Evolutionary conservation across 1,140 invertebrate genomes (phyloP).

Genomic region (Uloborus diversus): DNA sequence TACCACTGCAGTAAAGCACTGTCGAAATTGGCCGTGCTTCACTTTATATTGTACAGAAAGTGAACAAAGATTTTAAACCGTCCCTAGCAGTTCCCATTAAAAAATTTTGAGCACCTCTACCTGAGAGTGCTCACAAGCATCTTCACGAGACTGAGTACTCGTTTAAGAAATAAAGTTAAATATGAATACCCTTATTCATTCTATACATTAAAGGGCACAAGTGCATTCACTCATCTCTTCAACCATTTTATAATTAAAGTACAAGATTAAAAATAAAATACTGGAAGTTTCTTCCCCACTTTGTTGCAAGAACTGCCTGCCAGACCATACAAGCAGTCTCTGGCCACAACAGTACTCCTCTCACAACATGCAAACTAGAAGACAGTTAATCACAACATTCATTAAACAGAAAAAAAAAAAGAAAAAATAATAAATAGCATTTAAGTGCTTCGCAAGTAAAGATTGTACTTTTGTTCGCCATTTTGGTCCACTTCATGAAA

Average conservation of each 20-base stretch:
- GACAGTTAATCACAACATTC: slow-evolving; percentile 19
- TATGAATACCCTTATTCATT: slow-evolving; percentile 1
- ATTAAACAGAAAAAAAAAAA: background rate
- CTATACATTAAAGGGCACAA: slow-evolving; percentile 37
- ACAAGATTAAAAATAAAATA: slow-evolving; percentile 10
- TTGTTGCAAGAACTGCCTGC: slow-evolving; percentile 3
- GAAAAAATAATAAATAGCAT: slow-evolving; percentile 2
- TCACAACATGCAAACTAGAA: slow-evolving; percentile 19
- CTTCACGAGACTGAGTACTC: background rate
- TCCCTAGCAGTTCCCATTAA: slow-evolving; percentile 22
- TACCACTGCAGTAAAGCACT: slow-evolving; percentile 55
- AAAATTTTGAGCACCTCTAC: slow-evolving; percentile 29
- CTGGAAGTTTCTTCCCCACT: slow-evolving; percentile 15
- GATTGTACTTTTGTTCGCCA: slow-evolving; percentile 54
- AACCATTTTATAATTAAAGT: slow-evolving; percentile 4
- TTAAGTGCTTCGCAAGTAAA: slow-evolving; percentile 14
- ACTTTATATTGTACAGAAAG: slow-evolving; percentile 37
- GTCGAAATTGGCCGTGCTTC: slow-evolving; percentile 50
- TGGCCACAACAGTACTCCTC: slow-evolving; percentile 1
- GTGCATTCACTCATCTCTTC: slow-evolving; percentile 25
- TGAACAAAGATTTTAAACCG: slow-evolving; percentile 43
- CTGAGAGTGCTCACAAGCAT: slow-evolving; percentile 24
- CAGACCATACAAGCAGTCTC: slow-evolving; percentile 31
- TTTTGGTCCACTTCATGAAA: slow-evolving; percentile 46
- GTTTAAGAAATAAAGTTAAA: slow-evolving; percentile 16